phyloP scores from a whole-genome alignment of 2,797 vertebrate genomes.

The Morelia viridis region DNA sequence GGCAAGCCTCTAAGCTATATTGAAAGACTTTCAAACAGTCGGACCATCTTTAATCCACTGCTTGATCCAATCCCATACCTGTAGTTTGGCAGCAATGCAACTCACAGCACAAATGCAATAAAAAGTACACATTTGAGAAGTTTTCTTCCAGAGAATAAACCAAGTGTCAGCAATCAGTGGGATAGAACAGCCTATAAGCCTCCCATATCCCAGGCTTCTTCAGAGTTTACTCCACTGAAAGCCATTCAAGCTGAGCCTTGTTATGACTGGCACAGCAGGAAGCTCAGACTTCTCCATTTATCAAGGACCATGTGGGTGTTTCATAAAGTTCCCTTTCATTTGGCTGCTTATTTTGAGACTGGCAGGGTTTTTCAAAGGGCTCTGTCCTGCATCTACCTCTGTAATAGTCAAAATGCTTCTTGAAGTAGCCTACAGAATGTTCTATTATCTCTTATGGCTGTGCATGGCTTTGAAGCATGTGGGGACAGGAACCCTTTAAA shows the following conservation, averaged over 20 bases:
- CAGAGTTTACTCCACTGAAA: constrained; percentile 20
- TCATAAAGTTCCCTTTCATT: constrained; percentile 16
- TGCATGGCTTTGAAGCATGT: neutral
- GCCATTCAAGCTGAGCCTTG: constrained; percentile 2
- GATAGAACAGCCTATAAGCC: constrained; percentile 26
- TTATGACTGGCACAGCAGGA: constrained; percentile 14
- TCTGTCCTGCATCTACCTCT: neutral
- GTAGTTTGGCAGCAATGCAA: constrained; percentile 20
- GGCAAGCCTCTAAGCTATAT: constrained; percentile 11
- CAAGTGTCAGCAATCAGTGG: constrained; percentile 29
- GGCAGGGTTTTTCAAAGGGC: constrained; percentile 7
- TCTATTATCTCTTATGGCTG: neutral
- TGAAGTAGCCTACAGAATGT: neutral
- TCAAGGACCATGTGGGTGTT: neutral
- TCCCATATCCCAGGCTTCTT: constrained; percentile 13
- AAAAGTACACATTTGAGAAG: neutral
- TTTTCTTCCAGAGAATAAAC: constrained; percentile 42
- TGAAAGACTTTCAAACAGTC: neutral
- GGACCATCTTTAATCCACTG: constrained; percentile 14
- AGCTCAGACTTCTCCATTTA: constrained; percentile 9
- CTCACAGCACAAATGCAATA: constrained; percentile 20
- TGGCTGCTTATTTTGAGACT: constrained; percentile 28
- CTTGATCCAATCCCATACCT: constrained; percentile 7
- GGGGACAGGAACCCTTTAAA: neutral
- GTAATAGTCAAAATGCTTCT: neutral